Base-by-base conservation (phyloP, 2,797 vertebrate species). In the Enteromius viviparus region DNA sequence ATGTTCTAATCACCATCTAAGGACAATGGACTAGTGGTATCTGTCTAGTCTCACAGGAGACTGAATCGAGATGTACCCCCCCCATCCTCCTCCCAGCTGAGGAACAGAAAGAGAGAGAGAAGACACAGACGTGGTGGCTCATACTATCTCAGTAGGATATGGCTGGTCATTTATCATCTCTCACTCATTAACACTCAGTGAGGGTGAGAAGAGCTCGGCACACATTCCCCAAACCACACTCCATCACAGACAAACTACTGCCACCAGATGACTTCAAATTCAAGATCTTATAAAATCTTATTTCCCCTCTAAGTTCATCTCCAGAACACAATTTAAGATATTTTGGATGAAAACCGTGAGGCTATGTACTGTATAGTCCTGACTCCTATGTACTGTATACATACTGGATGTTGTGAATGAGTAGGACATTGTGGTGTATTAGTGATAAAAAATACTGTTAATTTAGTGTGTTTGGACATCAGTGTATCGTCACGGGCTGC, bases 21-120 rank as follows among this genome's bases (percentile, higher is more conserved):
- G 87, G 82, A 68, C 87, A 88, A 78, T 80, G 76, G 82, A 80
- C 76, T 72, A 65, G 60, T 64, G 74, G 80, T 29, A 65, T 85
- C 84, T 87, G 87, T 83, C 85, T 82, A 84, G 78, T 76, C 80
- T 85, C 83, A 85, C 26, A 45, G 17, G 82, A 82, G 45, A 83
- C 23, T 85, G 75, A 85, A 84, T 78, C 82, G 80, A 85, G 70
- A 82, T 87, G 82, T 74, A 81, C n/a, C 77, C 64, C 49, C 84
- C 53, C 78, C 72, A 81, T 77, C 78, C 84, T 84, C 66, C 74
- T 82, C 76, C 72, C 68, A 53, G 69, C 42, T 29, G 78, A 62
- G 64, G 11, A 51, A 60, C 4, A 76, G 26, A 81, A 23, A 70
- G 37, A 58, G 40, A 47, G 34, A 60, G 42, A 64, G 14, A 64